Base-by-base conservation (phyloP, 2,888 invertebrate genomes). In the Euphydryas editha region DNA sequence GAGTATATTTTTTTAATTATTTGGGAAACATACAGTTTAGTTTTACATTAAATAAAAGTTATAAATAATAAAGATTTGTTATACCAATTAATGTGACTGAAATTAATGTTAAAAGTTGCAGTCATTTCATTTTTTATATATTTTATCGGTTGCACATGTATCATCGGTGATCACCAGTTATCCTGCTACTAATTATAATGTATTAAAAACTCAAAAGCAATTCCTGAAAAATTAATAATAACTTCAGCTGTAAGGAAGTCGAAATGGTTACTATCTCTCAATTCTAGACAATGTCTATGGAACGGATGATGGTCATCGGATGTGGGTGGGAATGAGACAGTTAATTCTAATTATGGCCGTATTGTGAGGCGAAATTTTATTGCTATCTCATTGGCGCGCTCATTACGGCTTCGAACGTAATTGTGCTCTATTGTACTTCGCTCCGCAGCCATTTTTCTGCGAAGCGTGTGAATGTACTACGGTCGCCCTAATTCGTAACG, bases 311-410 rank as follows among this genome's bases (percentile, higher is more conserved):
- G 79, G 80, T 79, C 79, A 82, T 86, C 83, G 84, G 86, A 86
- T 87, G 91, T 91, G 87, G 90, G 90, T 77, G 87, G 83, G 84
- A 84, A 86, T 81, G 89, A 89, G 86, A 91, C 88, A 88, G 91
- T 92, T 92, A 90, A 92, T 92, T 90, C 88, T 91, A 92, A 92
- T 92, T 90, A 91, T 83, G 82, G 78, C 78, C 78, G 85, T 86
- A 91, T 92, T 92, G 92, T 92, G 83, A 79, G 83, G 81, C 85
- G 81, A 87, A 88, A 87, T 90, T 92, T 92, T 92, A 92, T 91
- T 84, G 90, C 90, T 85, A 88, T 90, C 92, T 90, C 91, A 91
- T 92, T 90, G 89, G 85, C 81, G 77, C 81, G 80, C 85, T 91
- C 87, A 90, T 92, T 90, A 90, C 81, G 78, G 71, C 73, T 72